phyloP scores from a whole-genome alignment of 2,888 invertebrate genomes.

The Aphidoletes aphidimyza region DNA sequence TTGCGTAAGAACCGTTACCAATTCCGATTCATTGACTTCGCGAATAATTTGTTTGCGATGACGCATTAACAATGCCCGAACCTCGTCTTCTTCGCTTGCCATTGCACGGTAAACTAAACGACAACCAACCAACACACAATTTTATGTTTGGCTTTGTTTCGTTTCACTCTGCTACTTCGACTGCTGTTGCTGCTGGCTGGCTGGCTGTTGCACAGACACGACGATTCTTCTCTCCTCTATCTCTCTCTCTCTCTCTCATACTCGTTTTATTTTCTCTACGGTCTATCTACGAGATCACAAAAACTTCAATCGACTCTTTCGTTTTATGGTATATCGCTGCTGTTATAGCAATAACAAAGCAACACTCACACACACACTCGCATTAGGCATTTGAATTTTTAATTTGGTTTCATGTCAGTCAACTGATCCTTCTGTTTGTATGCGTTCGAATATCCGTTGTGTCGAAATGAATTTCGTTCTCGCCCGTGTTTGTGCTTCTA shows the following conservation, averaged over 20 bases:
- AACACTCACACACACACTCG: slow-evolving; percentile 37
- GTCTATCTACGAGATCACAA: slow-evolving; percentile 1
- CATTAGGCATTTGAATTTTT: slow-evolving; percentile 13
- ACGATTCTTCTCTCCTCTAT: neutral
- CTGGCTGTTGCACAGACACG: neutral
- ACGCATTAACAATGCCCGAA: slow-evolving; percentile 72
- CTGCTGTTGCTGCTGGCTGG: no score
- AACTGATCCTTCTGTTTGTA: neutral
- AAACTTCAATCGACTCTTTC: slow-evolving; percentile 29
- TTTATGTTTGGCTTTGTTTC: slow-evolving; percentile 38
- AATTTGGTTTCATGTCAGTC: neutral
- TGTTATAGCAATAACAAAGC: slow-evolving; percentile 46
- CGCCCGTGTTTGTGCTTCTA: no score
- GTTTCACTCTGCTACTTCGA: no score
- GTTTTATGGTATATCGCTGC: neutral
- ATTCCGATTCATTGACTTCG: slow-evolving; percentile 73
- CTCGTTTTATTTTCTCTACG: neutral
- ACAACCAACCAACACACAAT: slow-evolving; percentile 18
- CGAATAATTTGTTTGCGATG: slow-evolving; percentile 73
- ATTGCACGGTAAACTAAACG: slow-evolving; percentile 52
- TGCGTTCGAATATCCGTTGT: neutral
- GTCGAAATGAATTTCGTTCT: neutral
- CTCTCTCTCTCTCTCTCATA: neutral
- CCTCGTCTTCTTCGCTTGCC: slow-evolving; percentile 65
- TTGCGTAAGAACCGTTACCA: slow-evolving; percentile 73